Evolutionary conservation across 64 coral and sea anemone genomes (phyloP).

Genomic region (Stichodactyla mertensii): DNA sequence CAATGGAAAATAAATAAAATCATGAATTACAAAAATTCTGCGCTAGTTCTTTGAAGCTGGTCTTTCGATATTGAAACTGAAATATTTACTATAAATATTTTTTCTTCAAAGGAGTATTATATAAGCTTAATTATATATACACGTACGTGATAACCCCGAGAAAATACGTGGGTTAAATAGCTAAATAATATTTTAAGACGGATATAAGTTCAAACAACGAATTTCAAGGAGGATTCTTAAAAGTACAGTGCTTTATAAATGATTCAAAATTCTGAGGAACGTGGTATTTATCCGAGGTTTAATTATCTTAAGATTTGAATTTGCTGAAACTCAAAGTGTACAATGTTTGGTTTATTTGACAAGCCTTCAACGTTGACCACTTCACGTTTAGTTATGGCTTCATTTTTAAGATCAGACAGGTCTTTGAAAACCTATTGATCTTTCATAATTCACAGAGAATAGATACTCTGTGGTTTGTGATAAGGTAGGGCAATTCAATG

Average conservation of each 20-base stretch:
- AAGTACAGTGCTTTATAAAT: not conserved
- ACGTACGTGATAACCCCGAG: not conserved
- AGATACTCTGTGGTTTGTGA: not conserved
- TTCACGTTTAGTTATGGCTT: not conserved
- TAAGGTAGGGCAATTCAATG: not conserved
- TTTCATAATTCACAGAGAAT: conserved; percentile 2
- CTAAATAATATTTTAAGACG: not conserved
- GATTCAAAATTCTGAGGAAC: not conserved
- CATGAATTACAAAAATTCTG: not conserved
- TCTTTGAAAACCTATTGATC: not conserved
- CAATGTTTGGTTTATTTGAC: not conserved
- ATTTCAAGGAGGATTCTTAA: not conserved
- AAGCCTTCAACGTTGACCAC: not conserved
- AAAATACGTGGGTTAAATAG: not conserved
- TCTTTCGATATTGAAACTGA: not conserved
- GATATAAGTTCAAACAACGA: not conserved
- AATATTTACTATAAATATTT: not conserved
- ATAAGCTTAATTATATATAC: not conserved
- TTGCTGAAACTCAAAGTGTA: not conserved
- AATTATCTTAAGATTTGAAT: not conserved
- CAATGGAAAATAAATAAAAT: not conserved
- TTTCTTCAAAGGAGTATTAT: not conserved
- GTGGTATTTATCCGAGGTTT: not conserved
- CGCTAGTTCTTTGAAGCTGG: not conserved
- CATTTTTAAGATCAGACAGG: not conserved